phyloP scores from a whole-genome alignment of 2,113 vertebrate species.

The Mus spicilegus region DNA sequence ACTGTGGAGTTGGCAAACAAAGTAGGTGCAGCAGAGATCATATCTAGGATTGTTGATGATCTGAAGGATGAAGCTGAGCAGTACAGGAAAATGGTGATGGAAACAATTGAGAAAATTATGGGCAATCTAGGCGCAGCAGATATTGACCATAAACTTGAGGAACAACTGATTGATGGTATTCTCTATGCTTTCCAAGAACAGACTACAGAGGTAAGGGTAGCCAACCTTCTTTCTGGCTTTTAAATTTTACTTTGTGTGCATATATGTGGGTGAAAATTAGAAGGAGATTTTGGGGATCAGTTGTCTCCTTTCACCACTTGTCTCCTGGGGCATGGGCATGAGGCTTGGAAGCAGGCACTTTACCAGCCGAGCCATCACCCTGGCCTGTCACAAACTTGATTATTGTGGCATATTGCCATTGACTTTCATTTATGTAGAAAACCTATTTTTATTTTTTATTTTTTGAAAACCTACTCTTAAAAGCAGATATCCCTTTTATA shows the following conservation, averaged over 20 bases:
- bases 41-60: constrained; percentile 98
- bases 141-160: constrained; percentile 99
- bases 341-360: not conserved
- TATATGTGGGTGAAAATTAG: not conserved
- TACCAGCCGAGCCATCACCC: not conserved
- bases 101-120: constrained; percentile 99
- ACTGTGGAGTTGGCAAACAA: constrained; percentile 99
- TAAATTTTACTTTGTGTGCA: not conserved
- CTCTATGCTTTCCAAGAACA: constrained; percentile 99
- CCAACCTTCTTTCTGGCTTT: not conserved
- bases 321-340: not conserved
- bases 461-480: too few relatives aligned
- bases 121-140: constrained; percentile 98
- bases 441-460: not conserved
- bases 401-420: not conserved
- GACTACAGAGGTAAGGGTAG: constrained; percentile 94
- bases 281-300: not conserved
- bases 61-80: constrained; percentile 99
- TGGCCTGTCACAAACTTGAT: not conserved
- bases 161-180: constrained; percentile 98
- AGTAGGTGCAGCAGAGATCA: constrained; percentile 99
- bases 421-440: constrained; percentile 19
- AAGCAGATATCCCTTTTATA: too few relatives aligned
- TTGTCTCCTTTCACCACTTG: not conserved
- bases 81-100: constrained; percentile 99